phyloP scores from a whole-genome alignment of 2,113 vertebrate genomes.

The Helogale parvula region DNA sequence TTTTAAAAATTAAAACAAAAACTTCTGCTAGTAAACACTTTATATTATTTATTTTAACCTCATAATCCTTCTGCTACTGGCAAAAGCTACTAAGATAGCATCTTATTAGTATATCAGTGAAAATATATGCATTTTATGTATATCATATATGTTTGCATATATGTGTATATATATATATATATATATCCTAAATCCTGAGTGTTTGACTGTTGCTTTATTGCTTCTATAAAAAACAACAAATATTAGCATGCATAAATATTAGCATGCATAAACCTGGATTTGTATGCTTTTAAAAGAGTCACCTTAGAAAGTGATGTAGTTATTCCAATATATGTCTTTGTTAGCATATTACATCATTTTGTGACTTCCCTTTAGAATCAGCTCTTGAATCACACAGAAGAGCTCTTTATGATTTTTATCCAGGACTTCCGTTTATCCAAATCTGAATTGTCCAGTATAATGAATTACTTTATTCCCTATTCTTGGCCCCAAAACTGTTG shows the following conservation, averaged over 20 bases:
- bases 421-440: accelerated
- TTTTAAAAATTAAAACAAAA: too few species aligned
- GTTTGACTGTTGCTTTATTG: neutral
- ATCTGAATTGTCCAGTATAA: neutral
- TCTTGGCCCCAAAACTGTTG: neutral
- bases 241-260: neutral
- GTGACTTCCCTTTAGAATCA: neutral
- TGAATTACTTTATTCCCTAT: neutral
- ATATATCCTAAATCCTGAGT: neutral
- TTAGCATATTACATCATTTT: neutral
- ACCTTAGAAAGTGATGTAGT: neutral
- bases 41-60: neutral
- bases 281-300: neutral
- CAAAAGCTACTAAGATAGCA: neutral
- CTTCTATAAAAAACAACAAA: neutral
- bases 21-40: neutral
- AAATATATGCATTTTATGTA: neutral
- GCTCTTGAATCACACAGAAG: neutral
- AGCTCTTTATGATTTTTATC: neutral
- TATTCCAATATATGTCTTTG: neutral
- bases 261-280: neutral
- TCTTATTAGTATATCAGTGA: neutral
- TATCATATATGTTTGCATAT: too few species aligned
- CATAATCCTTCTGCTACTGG: neutral
- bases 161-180: neutral